Base-by-base conservation (phyloP, 23 tunicate genomes). In the Pegea sp. region DNA sequence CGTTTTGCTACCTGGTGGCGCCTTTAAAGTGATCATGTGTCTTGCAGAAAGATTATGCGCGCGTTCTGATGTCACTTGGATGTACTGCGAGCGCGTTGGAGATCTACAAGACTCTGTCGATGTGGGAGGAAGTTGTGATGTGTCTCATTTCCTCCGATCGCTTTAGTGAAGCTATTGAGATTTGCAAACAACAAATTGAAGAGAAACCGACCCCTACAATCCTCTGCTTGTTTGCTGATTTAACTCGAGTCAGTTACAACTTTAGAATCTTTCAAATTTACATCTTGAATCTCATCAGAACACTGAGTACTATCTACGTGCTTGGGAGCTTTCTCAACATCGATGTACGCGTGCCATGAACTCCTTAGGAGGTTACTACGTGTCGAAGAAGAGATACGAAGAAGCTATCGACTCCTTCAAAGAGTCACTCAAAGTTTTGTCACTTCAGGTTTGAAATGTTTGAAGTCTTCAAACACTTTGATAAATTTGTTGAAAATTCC, bases 81-180 rank as follows among this genome's bases (percentile, higher is more conserved):
- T 75, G 66, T 0, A 42, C 28, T 0, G 54, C 75, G 11, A 72
- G 75, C 58, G 81, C 93, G 0, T 43, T 69, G 29, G 64, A 72
- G 29, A 73, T 72, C 3, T 81, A 81, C 29, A 52, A 61, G 70
- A 48, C 67, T 27, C 56, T 81, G 63, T 74, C 72, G 28, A 72
- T 71, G 75, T 81, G 93, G 93, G 93, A 81, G 50, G 93, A 81
- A 16, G 78, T 69, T 22, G 52, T 81, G 30, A 31, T 66, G 22
- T 72, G 93, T 55, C 62, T 81, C 29, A 72, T 81, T 1, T 43
- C 46, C 16, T 31, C 80, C n/a, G 70, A 48, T 5, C 51, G 93
- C 31, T 32, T 44, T 2, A 64, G 43, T 24, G 80, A 73, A 30
- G 93, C 80, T 16, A 64, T 54, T 22, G 49, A 66, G 22, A 24